Evolutionary conservation across 2,797 vertebrate species (phyloP).

Genomic region (Ataeniobius toweri): DNA sequence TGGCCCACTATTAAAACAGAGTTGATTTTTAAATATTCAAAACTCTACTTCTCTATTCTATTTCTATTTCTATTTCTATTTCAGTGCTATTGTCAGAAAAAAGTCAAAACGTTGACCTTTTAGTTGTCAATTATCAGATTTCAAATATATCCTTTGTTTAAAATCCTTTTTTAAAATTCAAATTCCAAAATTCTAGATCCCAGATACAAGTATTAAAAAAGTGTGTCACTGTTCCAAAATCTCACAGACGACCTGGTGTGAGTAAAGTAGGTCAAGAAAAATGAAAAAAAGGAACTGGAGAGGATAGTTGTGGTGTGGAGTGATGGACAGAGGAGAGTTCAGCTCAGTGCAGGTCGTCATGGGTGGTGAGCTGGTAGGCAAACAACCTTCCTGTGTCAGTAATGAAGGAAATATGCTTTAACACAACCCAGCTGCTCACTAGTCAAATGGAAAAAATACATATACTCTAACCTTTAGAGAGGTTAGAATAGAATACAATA

Average conservation of each 20-base stretch:
- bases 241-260: conserved; percentile 8
- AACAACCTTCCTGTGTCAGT: conserved; percentile 62
- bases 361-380: conserved; percentile 57
- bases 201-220: conserved; percentile 20
- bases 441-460: conserved; percentile 39
- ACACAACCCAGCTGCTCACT: conserved; percentile 36
- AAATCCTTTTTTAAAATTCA: background rate
- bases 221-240: conserved; percentile 17
- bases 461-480: conserved; percentile 4
- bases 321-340: conserved; percentile 59
- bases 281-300: conserved; percentile 29
- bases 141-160: background rate
- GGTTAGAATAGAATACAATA: background rate
- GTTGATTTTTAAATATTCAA: too few species aligned
- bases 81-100: background rate
- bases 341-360: conserved; percentile 62
- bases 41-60: too few species aligned
- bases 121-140: background rate
- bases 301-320: conserved; percentile 42
- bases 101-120: background rate
- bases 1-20: background rate
- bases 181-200: background rate
- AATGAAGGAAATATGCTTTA: conserved; percentile 56
- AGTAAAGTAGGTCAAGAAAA: conserved; percentile 57
- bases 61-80: too few species aligned